Evolutionary conservation across 2,888 invertebrate genomes (phyloP), one percentile per base, ranked within the genome.

Genomic region (Sylvicola cinctus): DNA sequence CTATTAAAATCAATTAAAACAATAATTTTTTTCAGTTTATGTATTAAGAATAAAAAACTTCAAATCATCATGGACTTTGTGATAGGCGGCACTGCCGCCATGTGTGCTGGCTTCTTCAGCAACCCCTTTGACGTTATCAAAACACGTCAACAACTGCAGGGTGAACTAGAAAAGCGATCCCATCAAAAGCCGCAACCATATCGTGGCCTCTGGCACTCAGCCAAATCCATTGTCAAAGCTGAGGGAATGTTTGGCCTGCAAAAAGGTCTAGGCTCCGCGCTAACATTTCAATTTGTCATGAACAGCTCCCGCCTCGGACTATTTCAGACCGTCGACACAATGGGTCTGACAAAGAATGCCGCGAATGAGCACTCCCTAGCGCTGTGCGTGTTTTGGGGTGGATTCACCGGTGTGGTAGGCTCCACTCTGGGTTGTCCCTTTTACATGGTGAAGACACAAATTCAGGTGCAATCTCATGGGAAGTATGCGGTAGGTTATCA

Each of bases 101-200:
- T 76, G 53, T 73, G 75, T 30, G 84, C 85, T 1, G 77, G 79
- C 2, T 48, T 79, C 48, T 77, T 87, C 49, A 83, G 84, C 40
- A 90, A 90, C 56, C 90, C 88, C 0, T 66, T 87, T 44, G 88
- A 90, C 50, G 87, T 90, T 23, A 45, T 87, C 25, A 90, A 90
- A 62, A 87, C 79, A 12, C 68, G 88, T 0, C 73, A 88, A 63
- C 88, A 90, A 52, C 62, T 90, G 12, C 88, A 90, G 59, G 75
- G 75, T n/a, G 75, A 84, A 54, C 57, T 83, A 11, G 62, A 68
- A 41, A 71, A 74, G 0, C 65, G 64, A 36, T 80, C 81, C 1
- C 58, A 64, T 38, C 66, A 66, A 43, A 59, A 60, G 0, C 58
- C 67, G 7, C 51, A 66, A 33, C 53, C 63, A 33, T 80, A 80